Evolutionary conservation across 2,113 vertebrate species (phyloP), one percentile per base, ranked within the genome.

Genomic region (Butorides virescens): DNA sequence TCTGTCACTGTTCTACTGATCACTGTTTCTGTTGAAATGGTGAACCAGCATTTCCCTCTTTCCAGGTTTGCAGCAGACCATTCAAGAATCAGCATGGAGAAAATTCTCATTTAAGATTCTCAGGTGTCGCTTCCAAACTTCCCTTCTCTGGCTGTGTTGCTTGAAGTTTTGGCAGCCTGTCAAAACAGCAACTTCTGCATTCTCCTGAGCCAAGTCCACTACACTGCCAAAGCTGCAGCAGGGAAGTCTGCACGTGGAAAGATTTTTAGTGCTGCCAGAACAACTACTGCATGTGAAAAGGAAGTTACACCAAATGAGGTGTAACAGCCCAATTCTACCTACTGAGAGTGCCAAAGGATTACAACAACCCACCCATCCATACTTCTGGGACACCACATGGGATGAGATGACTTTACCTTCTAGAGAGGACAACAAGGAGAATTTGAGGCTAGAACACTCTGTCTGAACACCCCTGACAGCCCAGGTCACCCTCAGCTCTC

Each of bases 381-480:
- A 13, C 13, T 37, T 70, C 39, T 5, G 3, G 30, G n/a, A 73
- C 39, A 55, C 29, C 18, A 47, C 29, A 13, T 2, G 8, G 36
- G 42, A 63, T 17, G n/a, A 23, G 4, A 29, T 3, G 10, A 44
- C 25, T 81, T 79, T 3, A 55, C 21, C 25, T 74, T 30, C 10
- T 49, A 73, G 30, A 73, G 10, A 58, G 50, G 21, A 73, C 15
- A 66, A 62, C 9, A 15, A 12, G 65, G n/a, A 72, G 34, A 27
- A 68, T 46, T 0, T 34, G 49, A 62, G 65, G n/a, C n/a, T 39
- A 34, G 27, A 61, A 72, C 20, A 49, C 13, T 63, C 87, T 63
- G 26, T 13, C 39, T 72, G 56, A 90, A 52, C 0, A 0, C 8
- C 46, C 44, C 44, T 21, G 3, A 37, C 14, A 62, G 58, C 18